These are phyloP conservation scores for Diabrotica balteata DNA, from an alignment of 2,888 invertebrate species.

Conservation along the genomic window DNA sequence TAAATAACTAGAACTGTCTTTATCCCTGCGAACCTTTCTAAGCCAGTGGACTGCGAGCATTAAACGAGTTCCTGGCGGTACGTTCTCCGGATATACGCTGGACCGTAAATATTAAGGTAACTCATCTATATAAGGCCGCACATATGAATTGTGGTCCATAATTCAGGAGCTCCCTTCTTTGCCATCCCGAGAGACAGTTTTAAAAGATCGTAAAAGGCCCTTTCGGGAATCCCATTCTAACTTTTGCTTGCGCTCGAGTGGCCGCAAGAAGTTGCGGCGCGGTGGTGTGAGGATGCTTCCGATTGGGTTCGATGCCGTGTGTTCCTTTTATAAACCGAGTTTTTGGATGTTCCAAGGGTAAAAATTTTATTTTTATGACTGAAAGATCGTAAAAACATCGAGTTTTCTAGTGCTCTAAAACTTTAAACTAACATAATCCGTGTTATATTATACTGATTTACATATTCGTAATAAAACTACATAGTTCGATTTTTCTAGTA, in stretches of 20 bases:
- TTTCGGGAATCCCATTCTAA: slow-evolving; percentile 25
- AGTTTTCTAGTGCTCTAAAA: no score
- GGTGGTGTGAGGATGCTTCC: neutral
- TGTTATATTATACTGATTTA: no score
- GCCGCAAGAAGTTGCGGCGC: slow-evolving; percentile 1
- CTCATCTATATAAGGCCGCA: slow-evolving; percentile 47
- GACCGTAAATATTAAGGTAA: slow-evolving; percentile 47
- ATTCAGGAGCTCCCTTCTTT: slow-evolving; percentile 31
- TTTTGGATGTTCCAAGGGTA: neutral
- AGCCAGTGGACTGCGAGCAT: slow-evolving; percentile 49
- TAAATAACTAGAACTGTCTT: slow-evolving; percentile 31
- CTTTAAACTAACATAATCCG: no score
- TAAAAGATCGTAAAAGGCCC: slow-evolving; percentile 30
- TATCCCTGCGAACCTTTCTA: slow-evolving; percentile 47
- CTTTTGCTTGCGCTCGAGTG: slow-evolving; percentile 19
- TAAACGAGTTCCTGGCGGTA: slow-evolving; percentile 50
- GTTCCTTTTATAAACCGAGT: neutral
- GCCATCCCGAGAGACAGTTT: slow-evolving; percentile 23
- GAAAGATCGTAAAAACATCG: no score
- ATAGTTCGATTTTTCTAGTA: no score
- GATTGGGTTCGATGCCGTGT: neutral
- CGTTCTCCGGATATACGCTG: slow-evolving; percentile 48
- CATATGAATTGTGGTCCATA: slow-evolving; percentile 46
- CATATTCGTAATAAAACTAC: no score
- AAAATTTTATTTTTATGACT: no score